These are phyloP conservation scores for Cricetomys ansorgei DNA, from an alignment of 2,113 vertebrate genomes.

Conservation along the genomic window DNA sequence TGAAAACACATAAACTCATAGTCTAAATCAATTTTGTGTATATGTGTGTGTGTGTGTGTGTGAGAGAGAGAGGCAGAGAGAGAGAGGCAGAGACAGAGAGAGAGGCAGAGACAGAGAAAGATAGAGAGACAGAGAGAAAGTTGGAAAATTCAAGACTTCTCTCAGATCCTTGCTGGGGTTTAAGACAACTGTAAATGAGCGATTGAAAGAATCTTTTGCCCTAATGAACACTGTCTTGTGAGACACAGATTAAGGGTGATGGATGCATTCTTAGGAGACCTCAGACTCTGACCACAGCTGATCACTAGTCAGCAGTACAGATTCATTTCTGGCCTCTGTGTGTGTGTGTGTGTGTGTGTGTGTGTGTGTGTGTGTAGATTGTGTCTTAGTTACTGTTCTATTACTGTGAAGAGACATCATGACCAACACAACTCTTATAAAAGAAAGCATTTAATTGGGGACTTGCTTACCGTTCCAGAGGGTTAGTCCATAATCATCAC, in stretches of 20 bases:
- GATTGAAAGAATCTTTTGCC: not conserved
- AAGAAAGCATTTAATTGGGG: not conserved
- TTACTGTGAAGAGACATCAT: not conserved
- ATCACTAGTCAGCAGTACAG: not conserved
- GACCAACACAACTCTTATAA: not conserved
- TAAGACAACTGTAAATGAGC: not conserved
- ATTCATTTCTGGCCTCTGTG: not conserved
- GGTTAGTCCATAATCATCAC: not conserved
- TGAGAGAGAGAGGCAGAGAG: not conserved
- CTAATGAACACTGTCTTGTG: not conserved
- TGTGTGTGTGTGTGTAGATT: not conserved
- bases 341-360: fast-evolving
- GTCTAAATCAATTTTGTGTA: not conserved
- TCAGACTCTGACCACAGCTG: too few species aligned
- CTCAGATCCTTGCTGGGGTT: not conserved
- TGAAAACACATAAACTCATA: not conserved
- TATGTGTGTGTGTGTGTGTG: too few species aligned
- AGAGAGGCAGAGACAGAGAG: too few species aligned
- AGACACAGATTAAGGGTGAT: not conserved
- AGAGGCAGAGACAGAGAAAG: not conserved
- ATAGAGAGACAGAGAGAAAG: not conserved
- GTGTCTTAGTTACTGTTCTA: not conserved
- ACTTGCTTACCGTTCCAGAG: not conserved
- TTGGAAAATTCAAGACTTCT: not conserved
- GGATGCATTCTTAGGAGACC: not conserved